phyloP scores from a whole-genome alignment of 2,888 invertebrate species.

The Leucozona laternaria region DNA sequence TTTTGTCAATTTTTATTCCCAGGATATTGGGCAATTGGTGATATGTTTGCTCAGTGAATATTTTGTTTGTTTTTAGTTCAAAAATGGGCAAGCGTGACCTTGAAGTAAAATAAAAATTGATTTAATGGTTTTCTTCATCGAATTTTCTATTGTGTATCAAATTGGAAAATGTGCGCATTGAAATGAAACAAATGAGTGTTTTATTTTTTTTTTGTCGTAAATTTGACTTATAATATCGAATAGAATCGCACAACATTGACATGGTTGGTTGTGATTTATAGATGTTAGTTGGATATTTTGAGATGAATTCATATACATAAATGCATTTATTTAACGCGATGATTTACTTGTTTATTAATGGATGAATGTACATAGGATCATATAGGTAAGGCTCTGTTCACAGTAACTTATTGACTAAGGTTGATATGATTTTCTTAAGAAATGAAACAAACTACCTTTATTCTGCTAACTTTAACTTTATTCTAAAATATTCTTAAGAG shows the following conservation, averaged over 20 bases:
- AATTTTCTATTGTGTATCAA: slow-evolving; percentile 20
- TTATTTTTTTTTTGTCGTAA: slow-evolving; percentile 14
- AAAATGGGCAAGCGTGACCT: slow-evolving; percentile 35
- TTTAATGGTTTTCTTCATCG: slow-evolving; percentile 1
- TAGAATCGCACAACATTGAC: neutral
- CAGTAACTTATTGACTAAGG: too few relatives aligned
- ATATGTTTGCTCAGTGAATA: slow-evolving; percentile 56
- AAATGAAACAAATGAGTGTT: slow-evolving; percentile 20
- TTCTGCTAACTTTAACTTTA: too few relatives aligned
- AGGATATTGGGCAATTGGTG: slow-evolving; percentile 64
- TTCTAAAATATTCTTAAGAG: too few relatives aligned
- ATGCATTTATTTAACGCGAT: too few relatives aligned
- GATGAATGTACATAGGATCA: too few relatives aligned
- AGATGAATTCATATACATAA: too few relatives aligned
- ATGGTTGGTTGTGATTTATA: slow-evolving; percentile 16
- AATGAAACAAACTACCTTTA: too few relatives aligned
- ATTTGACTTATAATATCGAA: slow-evolving; percentile 28
- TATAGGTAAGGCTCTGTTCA: too few relatives aligned
- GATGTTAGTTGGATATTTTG: neutral
- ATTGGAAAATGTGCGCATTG: slow-evolving; percentile 23
- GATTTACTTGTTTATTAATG: too few relatives aligned
- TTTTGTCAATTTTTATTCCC: slow-evolving; percentile 33
- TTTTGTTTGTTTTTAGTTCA: slow-evolving; percentile 54
- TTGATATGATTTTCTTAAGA: too few relatives aligned
- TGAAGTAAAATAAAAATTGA: neutral